Percentiles rank a stretch among this genome's conserved stretches.
These are phyloP conservation scores for Stenurella melanura DNA, from an alignment of 2,888 invertebrate genomes.

Conservation along the genomic window DNA sequence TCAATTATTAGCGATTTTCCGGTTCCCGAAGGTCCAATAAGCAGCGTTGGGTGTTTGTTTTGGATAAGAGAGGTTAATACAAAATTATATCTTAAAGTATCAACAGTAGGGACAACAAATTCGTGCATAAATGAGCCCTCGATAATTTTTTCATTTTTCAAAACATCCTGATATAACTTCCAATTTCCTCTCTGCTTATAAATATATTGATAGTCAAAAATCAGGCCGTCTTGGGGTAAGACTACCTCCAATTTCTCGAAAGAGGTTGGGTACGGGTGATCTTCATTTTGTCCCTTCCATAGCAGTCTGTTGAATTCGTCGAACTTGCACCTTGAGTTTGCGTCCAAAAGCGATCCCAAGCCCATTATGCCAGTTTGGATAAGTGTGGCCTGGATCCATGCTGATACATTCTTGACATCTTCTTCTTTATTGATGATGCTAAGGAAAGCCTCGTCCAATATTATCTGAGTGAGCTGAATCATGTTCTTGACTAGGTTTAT, in stretches of 20 bases:
- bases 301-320: constrained; percentile 70
- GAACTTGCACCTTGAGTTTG: constrained; percentile 69
- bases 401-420: constrained; percentile 72
- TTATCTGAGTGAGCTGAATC: constrained; percentile 68
- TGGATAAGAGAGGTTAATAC: constrained; percentile 76
- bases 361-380: constrained; percentile 84
- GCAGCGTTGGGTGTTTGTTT: constrained; percentile 79
- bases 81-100: constrained; percentile 75
- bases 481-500: constrained; percentile 69
- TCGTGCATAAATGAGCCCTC: constrained; percentile 71
- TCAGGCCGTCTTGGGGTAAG: constrained; percentile 76
- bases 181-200: constrained; percentile 78
- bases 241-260: constrained; percentile 76
- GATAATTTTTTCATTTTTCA: constrained; percentile 72
- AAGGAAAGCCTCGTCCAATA: constrained; percentile 66
- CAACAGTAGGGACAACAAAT: constrained; percentile 77
- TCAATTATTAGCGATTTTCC: constrained; percentile 79
- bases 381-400: constrained; percentile 75
- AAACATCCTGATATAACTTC: constrained; percentile 77
- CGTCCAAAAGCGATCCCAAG: constrained; percentile 79
- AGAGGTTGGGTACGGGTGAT: constrained; percentile 73
- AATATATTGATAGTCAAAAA: constrained; percentile 78
- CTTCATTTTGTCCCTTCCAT: constrained; percentile 69
- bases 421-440: constrained; percentile 64
- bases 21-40: constrained; percentile 79